phyloP scores from a whole-genome alignment of 2,888 invertebrate species.

The Hirudinaria manillensis region DNA sequence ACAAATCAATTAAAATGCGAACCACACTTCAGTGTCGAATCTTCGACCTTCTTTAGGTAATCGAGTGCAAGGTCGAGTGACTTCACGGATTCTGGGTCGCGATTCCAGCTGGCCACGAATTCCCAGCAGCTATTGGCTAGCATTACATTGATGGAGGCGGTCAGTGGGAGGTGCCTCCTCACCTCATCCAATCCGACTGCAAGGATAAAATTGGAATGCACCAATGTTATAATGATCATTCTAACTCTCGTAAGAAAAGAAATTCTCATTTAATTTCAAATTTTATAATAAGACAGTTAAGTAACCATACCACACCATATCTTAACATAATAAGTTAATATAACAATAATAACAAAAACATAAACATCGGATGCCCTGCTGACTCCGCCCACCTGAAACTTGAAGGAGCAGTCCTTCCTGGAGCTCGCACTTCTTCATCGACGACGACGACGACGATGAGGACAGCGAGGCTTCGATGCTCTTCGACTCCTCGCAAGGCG shows the following conservation, averaged over 20 bases:
- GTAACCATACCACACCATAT: no score
- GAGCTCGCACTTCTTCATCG: not conserved
- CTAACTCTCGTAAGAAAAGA: not conserved
- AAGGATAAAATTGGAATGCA: slow-evolving; percentile 21
- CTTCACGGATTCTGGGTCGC: slow-evolving; percentile 53
- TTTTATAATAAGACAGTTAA: no score
- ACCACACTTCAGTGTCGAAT: slow-evolving; percentile 58
- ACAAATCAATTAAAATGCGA: no score
- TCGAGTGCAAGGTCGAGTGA: slow-evolving; percentile 67
- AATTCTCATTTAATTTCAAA: no score
- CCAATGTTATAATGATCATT: not conserved
- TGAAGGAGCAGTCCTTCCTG: not conserved
- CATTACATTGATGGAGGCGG: slow-evolving; percentile 71
- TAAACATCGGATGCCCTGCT: no score
- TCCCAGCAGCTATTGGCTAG: slow-evolving; percentile 86
- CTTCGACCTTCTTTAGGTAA: slow-evolving; percentile 65
- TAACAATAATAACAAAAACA: no score
- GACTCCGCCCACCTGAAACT: slow-evolving; percentile 3
- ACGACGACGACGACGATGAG: not conserved
- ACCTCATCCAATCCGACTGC: slow-evolving; percentile 45
- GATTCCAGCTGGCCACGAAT: slow-evolving; percentile 76
- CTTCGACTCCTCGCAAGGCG: not conserved
- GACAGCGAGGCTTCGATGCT: not conserved
- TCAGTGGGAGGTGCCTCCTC: slow-evolving; percentile 73
- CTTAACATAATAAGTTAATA: no score